Percentiles rank a stretch among this genome's conserved stretches.
phyloP scores from a whole-genome alignment of 2,113 vertebrate species.

The Lagopus muta region DNA sequence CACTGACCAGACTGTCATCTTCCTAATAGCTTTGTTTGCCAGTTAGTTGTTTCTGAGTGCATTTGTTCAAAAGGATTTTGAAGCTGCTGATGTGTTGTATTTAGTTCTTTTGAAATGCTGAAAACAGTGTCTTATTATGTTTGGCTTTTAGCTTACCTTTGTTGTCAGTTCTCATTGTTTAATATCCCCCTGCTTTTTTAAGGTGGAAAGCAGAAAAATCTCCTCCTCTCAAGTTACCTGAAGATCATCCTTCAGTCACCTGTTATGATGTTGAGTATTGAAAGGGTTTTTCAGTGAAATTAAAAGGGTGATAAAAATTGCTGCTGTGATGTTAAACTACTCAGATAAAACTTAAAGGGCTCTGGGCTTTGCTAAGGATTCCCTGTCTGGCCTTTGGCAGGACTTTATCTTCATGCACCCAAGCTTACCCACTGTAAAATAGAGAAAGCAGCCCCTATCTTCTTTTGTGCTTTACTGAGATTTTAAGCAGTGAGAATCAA shows the following conservation, averaged over 20 bases:
- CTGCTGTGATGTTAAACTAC: neutral
- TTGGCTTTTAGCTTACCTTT: conserved; percentile 65
- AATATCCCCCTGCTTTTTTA: conserved; percentile 15
- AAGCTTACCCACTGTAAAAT: neutral
- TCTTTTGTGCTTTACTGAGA: neutral
- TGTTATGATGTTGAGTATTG: neutral
- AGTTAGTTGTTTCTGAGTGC: conserved; percentile 68
- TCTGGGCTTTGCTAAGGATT: neutral
- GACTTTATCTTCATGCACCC: neutral
- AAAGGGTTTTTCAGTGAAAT: conserved; percentile 16
- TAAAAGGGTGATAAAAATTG: neutral
- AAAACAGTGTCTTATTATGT: conserved; percentile 69
- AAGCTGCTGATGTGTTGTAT: conserved; percentile 70
- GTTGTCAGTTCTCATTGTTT: conserved; percentile 45
- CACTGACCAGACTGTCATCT: conserved; percentile 37
- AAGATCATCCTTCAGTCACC: neutral
- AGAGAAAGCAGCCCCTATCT: neutral
- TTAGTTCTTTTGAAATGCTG: conserved; percentile 70
- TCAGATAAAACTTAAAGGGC: neutral
- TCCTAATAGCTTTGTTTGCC: conserved; percentile 71
- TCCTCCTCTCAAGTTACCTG: conserved; percentile 4
- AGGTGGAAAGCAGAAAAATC: conserved; percentile 33
- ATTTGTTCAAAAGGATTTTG: conserved; percentile 70
- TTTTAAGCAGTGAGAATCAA: neutral
- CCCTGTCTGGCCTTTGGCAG: neutral